Percentiles rank a stretch among this genome's conserved stretches.
phyloP scores from a whole-genome alignment of 2,888 invertebrate species.

The Protodeltote pygarga region DNA sequence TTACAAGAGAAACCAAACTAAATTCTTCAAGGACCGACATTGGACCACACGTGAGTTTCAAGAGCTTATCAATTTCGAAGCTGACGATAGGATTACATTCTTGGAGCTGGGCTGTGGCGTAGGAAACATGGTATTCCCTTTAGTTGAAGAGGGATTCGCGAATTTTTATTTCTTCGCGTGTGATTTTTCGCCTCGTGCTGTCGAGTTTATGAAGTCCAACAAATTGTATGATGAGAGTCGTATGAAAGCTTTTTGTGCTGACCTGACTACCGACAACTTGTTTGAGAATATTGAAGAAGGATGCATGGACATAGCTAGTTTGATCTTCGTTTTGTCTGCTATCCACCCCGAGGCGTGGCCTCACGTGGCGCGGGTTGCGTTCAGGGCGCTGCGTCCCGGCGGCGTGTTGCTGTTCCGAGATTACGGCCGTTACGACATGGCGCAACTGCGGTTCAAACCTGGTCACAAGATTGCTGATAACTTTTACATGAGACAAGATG shows the following conservation, averaged over 20 bases:
- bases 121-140: constrained; percentile 97
- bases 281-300: constrained; percentile 81
- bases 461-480: constrained; percentile 97
- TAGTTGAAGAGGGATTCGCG: constrained; percentile 91
- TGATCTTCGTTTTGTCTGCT: constrained; percentile 98
- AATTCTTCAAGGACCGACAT: constrained; percentile 98
- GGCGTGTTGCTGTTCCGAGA: constrained; percentile 96
- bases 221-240: constrained; percentile 88
- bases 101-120: constrained; percentile 98
- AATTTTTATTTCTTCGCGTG: constrained; percentile 93
- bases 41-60: constrained; percentile 98
- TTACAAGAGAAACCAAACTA: constrained; percentile 97
- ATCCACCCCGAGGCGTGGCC: constrained; percentile 95
- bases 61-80: constrained; percentile 89
- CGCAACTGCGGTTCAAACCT: constrained; percentile 96
- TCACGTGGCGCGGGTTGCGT: constrained; percentile 88
- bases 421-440: constrained; percentile 98
- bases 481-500: constrained; percentile 98
- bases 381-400: constrained; percentile 89
- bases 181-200: constrained; percentile 96
- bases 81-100: constrained; percentile 87
- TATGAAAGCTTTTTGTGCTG: constrained; percentile 94
- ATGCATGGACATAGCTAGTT: constrained; percentile 92
- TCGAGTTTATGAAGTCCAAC: constrained; percentile 93
- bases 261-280: constrained; percentile 91